phyloP scores from a whole-genome alignment of 2,113 vertebrate genomes.

The Tursiops truncatus region DNA sequence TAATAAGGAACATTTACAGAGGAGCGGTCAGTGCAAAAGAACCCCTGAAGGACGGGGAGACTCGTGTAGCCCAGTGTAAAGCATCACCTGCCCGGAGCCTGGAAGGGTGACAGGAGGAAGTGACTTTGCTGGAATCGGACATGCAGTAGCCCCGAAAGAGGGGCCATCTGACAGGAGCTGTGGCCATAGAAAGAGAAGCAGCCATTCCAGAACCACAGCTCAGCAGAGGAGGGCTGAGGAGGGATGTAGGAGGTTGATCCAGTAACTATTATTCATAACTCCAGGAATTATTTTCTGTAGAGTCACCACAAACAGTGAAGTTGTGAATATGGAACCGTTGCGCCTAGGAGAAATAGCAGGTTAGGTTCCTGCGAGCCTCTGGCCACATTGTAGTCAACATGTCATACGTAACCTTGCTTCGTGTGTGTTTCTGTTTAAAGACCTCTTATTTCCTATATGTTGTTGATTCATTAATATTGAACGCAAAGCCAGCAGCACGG shows the following conservation, averaged over 20 bases:
- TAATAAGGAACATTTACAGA: not conserved
- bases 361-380: not conserved
- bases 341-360: not conserved
- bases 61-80: not conserved
- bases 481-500: not conserved
- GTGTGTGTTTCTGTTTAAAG: not conserved
- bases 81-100: not conserved
- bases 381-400: not conserved
- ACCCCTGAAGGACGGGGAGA: not conserved
- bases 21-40: not conserved
- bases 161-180: not conserved
- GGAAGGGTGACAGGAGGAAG: not conserved
- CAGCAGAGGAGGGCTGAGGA: not conserved
- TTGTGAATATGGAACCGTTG: not conserved
- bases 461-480: not conserved
- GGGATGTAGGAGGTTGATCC: not conserved
- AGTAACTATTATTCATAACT: not conserved
- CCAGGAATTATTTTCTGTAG: not conserved
- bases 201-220: not conserved
- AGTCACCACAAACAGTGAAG: not conserved
- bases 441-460: not conserved
- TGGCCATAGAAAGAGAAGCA: not conserved
- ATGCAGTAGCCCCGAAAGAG: accelerated
- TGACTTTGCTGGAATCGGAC: not conserved
- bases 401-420: not conserved